Base-by-base conservation (phyloP, 1,140 invertebrate genomes). In the Pristionchus pacificus region DNA sequence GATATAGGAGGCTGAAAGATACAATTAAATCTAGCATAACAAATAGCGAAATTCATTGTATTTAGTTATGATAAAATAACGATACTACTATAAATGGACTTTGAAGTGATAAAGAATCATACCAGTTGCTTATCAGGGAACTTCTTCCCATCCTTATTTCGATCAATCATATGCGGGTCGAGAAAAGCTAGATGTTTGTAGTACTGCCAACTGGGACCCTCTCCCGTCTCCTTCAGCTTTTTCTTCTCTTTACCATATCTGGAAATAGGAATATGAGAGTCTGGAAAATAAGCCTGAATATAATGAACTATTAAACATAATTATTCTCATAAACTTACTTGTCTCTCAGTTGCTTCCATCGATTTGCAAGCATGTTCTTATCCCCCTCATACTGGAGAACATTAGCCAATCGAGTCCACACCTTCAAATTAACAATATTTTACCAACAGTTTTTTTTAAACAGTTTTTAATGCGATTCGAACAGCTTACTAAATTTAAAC, bases 161-260 rank as follows among this genome's bases (percentile, higher is more conserved):
- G 33, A 62, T 75, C 74, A 15, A 66, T 68, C 74, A 75, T 75
- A 61, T 75, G 71, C 2, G 74, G 74, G 27, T 75, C 74, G 2
- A 75, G 71, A 33, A 75, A 75, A 15, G 58, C 57, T 2, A 75
- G 60, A 57, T 75, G 74, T 32, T 75, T 75, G 30, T 67, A 75
- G 33, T 75, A 75, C 58, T 75, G 74, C 74, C 74, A 75, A 3
- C 59, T 55, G 2, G 73, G 63, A 24, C 57, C 30, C 1, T 75
- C 74, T 2, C 61, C 30, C 19, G 49, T 32, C 32, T 73, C 74
- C 27, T 74, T 72, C n/a, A 66, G 55, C 60, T 75, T 75, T 31
- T 65, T 49, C 59, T 75, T 75, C 67, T 75, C 74, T 60, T 75
- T 75, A 49, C 74, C 74, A 55, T 75, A 75, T 32, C 70, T 73